Base-by-base conservation (phyloP, 2,888 invertebrate species). In the Endomychus coccineus region DNA sequence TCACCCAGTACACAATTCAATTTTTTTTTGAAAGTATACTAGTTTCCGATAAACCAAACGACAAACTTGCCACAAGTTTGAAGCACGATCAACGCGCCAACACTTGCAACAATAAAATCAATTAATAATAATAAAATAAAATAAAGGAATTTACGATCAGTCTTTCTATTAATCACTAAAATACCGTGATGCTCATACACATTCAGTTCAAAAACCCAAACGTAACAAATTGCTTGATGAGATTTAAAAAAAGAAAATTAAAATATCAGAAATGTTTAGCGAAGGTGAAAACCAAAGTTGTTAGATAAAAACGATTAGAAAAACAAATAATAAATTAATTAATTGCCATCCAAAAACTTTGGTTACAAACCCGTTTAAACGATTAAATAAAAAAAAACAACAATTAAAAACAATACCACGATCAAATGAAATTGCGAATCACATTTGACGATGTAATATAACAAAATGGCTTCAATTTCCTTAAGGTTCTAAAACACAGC, bases 401-500 rank as follows among this genome's bases (percentile, higher is more conserved):
- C 24, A 30, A 37, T 19, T 32, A 37, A 37, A 31, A 36, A 29
- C 29, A 36, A 29, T 28, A 36, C 36, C 36, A 36, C 36, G 29
- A n/a, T n/a, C n/a, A n/a, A n/a, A n/a, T n/a, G n/a, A n/a, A n/a
- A n/a, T n/a, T n/a, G n/a, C n/a, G n/a, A n/a, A n/a, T n/a, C n/a
- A n/a, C n/a, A n/a, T n/a, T n/a, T 4, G 22, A 22, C 22, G 4
- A 12, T 6, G n/a, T n/a, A 23, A n/a, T 10, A 22, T 22, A n/a
- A 12, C 24, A n/a, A n/a, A n/a, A n/a, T n/a, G n/a, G n/a, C n/a
- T n/a, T n/a, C n/a, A n/a, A n/a, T 11, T 37, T 22, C 19, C 36
- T 37, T 35, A 34, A 52, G 31, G n/a, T n/a, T 23, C 25, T 31
- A 48, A 44, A 53, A 56, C 58, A 58, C 58, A 58, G 58, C 58